Percentiles rank a stretch among this genome's conserved stretches.
phyloP scores from a whole-genome alignment of 2,888 invertebrate genomes.

The Stenotaenia linearis region DNA sequence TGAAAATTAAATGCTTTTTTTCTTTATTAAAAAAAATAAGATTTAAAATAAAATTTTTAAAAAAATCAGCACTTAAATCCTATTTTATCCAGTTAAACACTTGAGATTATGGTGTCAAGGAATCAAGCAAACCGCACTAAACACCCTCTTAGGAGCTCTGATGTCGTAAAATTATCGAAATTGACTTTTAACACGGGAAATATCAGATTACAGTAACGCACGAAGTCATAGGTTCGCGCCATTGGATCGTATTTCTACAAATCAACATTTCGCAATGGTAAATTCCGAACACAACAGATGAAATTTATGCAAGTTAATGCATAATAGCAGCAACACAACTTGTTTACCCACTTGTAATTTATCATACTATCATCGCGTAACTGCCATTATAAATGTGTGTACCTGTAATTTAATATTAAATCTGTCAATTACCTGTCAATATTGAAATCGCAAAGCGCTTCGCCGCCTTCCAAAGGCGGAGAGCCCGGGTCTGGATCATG shows the following conservation, averaged over 20 bases:
- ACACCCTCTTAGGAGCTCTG: not conserved
- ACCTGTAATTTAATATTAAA: not conserved
- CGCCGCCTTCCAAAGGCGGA: slow-evolving; percentile 39
- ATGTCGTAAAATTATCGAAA: slow-evolving; percentile 16
- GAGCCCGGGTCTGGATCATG: slow-evolving; percentile 35
- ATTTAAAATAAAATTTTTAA: not conserved
- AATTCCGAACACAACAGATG: too few species aligned
- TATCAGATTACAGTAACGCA: not conserved
- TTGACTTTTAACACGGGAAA: not conserved
- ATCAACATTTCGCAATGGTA: not conserved
- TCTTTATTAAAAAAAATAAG: too few species aligned
- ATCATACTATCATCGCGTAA: not conserved
- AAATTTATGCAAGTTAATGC: too few species aligned
- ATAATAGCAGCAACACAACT: too few species aligned
- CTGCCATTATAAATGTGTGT: not conserved
- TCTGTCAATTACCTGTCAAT: slow-evolving; percentile 34
- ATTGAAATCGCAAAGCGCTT: slow-evolving; percentile 39
- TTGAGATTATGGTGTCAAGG: slow-evolving; percentile 1
- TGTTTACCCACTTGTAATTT: not conserved
- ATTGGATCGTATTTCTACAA: not conserved
- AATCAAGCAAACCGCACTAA: not conserved
- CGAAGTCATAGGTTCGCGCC: not conserved
- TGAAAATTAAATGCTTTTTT: not conserved
- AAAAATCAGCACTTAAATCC: not conserved
- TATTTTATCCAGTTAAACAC: not conserved